Evolutionary conservation across 2,113 vertebrate genomes (phyloP), one percentile per base, ranked within the genome.

Genomic region (Synchiropus splendidus): DNA sequence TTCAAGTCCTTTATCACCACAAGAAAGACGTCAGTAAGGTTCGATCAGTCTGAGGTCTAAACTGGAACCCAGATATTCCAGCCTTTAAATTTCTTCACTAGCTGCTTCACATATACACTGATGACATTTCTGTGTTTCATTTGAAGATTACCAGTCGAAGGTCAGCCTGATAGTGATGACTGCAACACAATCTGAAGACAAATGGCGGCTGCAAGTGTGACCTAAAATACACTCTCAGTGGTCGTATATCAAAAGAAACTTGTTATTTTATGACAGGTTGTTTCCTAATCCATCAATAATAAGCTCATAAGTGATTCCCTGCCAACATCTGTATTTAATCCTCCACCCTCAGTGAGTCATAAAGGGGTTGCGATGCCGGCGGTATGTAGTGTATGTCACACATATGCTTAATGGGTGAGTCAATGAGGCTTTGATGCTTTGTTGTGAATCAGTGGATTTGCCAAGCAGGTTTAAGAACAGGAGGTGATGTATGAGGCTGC

Each of bases 381-480:
- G 64, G 75, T 66, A 64, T 52, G 41, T 34, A 51, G n/a, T n/a
- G n/a, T 69, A 78, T 77, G 77, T 78, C 78, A 77, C 77, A 78
- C 78, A 74, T 75, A 73, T 65, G 77, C 70, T 66, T 78, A 78
- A 80, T 72, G 74, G 79, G 67, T 67, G 72, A 70, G 54, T 75
- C 70, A 82, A 52, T 78, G 68, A 69, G 45, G 60, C 70, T 69
- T 74, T 79, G 74, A 76, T 67, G 67, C 62, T 36, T 51, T 50
- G 54, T 50, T 64, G 46, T 39, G 59, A 76, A 74, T 70, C 51
- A 13, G 65, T 45, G 64, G 65, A 71, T 73, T 74, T 56, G 70
- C 76, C 65, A 51, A 42, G 51, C 46, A 34, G 59, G 48, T 64
- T 68, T 48, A 74, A 72, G 65, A 61, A 58, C 40, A 71, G 61